A percentile compares a stretch with the other conserved stretches of the same genome.
Conservation (phyloP, 1,140 invertebrate genomes). For the Drosophila paulistorum region DNA sequence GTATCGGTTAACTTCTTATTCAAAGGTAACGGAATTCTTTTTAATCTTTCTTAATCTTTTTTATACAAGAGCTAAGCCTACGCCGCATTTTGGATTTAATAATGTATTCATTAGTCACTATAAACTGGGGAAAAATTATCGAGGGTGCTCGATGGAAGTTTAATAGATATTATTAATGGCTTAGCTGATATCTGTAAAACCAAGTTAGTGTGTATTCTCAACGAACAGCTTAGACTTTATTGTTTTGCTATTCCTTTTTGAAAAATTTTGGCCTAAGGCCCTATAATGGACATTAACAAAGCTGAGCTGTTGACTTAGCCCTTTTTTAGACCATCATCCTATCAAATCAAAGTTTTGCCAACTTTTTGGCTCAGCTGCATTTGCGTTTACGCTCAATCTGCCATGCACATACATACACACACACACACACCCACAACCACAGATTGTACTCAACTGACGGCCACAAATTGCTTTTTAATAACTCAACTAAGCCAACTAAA, state of each 20-base stretch:
- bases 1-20: too few species aligned
- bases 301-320: conserved; percentile 50
- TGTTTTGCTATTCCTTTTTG: not conserved
- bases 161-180: too few species aligned
- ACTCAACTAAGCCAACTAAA: conserved; percentile 75
- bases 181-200: not conserved
- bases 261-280: not conserved
- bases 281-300: conserved; percentile 36
- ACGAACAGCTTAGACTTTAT: not conserved
- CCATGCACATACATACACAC: conserved; percentile 53
- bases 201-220: not conserved
- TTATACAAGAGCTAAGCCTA: too few species aligned
- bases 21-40: too few species aligned
- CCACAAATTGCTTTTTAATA: conserved; percentile 80
- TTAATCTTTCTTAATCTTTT: too few species aligned
- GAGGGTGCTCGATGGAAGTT: too few species aligned
- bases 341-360: conserved; percentile 33
- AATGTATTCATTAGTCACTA: too few species aligned
- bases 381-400: conserved; percentile 70
- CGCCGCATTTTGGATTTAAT: too few species aligned
- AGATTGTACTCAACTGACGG: conserved; percentile 43
- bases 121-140: too few species aligned
- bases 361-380: conserved; percentile 62
- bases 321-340: conserved; percentile 29
- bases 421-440: conserved; percentile 41